These are phyloP conservation scores for Notothenia rossii DNA, from an alignment of 2,113 vertebrate species.

Conservation along the genomic window DNA sequence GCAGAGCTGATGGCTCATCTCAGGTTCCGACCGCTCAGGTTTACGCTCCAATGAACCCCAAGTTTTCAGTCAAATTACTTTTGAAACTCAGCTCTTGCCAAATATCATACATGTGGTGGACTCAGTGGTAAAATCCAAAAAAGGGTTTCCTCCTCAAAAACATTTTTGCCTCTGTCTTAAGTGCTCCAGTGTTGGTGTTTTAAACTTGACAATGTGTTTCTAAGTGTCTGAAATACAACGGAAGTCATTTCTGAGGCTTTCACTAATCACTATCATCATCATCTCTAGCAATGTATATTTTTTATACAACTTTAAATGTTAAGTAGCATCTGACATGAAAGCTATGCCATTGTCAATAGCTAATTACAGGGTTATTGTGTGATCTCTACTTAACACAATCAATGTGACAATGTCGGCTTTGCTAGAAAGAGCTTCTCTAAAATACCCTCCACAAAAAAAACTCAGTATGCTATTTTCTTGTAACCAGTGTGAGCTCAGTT, in stretches of 20 bases:
- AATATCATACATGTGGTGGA: background rate
- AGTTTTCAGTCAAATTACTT: background rate
- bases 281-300: background rate
- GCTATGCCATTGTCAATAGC: slow-evolving; percentile 5
- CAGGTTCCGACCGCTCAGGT: background rate
- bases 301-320: slow-evolving; percentile 18
- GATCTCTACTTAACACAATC: slow-evolving; percentile 37
- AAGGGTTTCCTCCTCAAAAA: slow-evolving; percentile 36
- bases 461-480: slow-evolving; percentile 54
- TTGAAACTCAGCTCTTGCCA: background rate
- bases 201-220: slow-evolving; percentile 2
- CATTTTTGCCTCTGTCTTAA: background rate
- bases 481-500: slow-evolving; percentile 48
- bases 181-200: background rate
- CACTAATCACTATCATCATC: slow-evolving; percentile 6
- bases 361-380: slow-evolving; percentile 42
- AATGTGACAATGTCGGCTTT: slow-evolving; percentile 29
- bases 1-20: background rate
- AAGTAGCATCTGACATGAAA: slow-evolving; percentile 37
- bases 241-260: slow-evolving; percentile 26
- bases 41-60: background rate
- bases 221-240: slow-evolving; percentile 17
- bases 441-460: slow-evolving; percentile 23
- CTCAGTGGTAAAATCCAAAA: slow-evolving; percentile 18
- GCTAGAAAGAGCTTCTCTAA: slow-evolving; percentile 33